These are phyloP conservation scores for Drosophila siamana DNA, from an alignment of 2,888 invertebrate species.

Conservation along the genomic window DNA sequence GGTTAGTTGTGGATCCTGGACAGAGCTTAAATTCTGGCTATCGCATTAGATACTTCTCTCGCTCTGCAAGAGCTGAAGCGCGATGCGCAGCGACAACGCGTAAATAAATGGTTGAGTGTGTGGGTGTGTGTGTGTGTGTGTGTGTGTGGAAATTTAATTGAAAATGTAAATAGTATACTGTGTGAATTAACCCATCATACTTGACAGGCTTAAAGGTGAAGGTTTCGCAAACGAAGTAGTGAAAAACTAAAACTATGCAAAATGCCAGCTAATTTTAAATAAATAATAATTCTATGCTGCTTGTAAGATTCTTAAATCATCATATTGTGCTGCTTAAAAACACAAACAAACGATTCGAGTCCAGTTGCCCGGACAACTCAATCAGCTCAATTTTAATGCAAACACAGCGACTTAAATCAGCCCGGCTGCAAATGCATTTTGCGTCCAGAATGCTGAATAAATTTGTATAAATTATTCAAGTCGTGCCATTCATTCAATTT, in stretches of 20 bases:
- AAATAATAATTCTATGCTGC: too few species aligned
- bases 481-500: not conserved
- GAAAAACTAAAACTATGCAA: too few species aligned
- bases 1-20: not conserved
- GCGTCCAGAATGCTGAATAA: not conserved
- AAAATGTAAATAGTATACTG: constrained; percentile 30
- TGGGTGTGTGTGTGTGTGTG: constrained; percentile 20
- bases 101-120: constrained; percentile 44
- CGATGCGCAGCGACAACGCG: constrained; percentile 54
- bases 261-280: too few species aligned
- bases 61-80: constrained; percentile 36
- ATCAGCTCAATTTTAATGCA: not conserved
- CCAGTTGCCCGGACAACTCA: not conserved
- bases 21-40: constrained; percentile 16
- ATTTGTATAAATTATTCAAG: not conserved
- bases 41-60: constrained; percentile 1
- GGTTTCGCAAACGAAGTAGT: too few species aligned
- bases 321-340: not conserved
- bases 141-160: constrained; percentile 57
- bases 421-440: too few species aligned
- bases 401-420: not conserved
- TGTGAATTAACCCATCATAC: constrained; percentile 53
- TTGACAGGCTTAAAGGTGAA: not conserved
- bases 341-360: not conserved
- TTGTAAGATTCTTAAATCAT: too few species aligned